These are phyloP conservation scores for Thinocorus orbignyianus DNA, from an alignment of 2,113 vertebrate species.

Conservation along the genomic window DNA sequence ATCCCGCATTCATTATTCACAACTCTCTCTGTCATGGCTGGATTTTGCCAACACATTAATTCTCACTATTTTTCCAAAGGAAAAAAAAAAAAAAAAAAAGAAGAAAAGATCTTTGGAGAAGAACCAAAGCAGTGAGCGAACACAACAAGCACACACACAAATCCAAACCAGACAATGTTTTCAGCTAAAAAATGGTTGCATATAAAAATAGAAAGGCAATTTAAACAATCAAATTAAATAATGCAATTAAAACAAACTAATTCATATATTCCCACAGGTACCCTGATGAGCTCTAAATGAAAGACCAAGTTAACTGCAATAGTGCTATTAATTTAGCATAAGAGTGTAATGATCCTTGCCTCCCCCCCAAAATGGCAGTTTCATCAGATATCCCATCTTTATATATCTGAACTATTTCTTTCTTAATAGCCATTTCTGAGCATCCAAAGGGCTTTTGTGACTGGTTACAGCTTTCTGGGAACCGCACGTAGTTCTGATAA, in stretches of 20 bases:
- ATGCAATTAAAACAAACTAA: constrained; percentile 44
- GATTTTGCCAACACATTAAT: constrained; percentile 50
- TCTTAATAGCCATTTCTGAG: background rate
- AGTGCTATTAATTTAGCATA: background rate
- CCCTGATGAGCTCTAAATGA: background rate
- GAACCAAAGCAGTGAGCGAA: background rate
- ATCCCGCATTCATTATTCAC: constrained; percentile 38
- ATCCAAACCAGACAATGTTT: background rate
- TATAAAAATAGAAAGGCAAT: background rate
- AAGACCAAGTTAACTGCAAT: background rate
- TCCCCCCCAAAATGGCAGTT: background rate
- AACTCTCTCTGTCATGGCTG: background rate
- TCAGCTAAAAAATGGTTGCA: background rate
- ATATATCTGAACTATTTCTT: background rate
- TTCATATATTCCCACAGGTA: background rate
- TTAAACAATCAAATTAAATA: constrained; percentile 54
- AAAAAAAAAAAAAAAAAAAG: too few relatives aligned
- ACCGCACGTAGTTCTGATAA: background rate
- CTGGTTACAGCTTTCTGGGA: background rate
- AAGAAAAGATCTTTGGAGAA: constrained; percentile 6
- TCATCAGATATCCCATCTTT: background rate
- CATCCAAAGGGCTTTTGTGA: background rate
- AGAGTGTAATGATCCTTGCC: background rate
- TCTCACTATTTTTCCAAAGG: background rate
- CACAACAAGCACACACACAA: background rate